Conservation (phyloP, 2,888 invertebrate genomes). For the Drosophila borborema region DNA sequence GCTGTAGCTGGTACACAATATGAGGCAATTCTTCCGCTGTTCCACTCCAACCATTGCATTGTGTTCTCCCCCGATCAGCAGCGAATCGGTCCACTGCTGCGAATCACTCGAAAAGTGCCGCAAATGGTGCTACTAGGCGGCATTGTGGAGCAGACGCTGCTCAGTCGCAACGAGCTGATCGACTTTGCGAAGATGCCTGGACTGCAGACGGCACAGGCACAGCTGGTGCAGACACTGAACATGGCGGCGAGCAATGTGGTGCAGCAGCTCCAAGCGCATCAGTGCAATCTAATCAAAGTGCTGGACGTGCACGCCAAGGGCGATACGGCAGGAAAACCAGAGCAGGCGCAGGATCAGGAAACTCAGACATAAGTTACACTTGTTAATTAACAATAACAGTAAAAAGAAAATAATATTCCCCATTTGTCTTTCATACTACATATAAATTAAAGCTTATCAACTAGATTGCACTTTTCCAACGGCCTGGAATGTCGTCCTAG, state of each 20-base stretch:
- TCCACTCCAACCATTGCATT: slow-evolving; percentile 88
- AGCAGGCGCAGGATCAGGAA: not conserved
- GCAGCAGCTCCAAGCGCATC: slow-evolving; percentile 89
- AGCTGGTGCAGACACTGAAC: slow-evolving; percentile 89
- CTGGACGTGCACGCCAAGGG: slow-evolving; percentile 87
- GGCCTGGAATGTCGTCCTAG: slow-evolving; percentile 82
- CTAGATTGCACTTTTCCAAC: slow-evolving; percentile 76
- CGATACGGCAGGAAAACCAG: not conserved
- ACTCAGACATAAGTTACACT: slow-evolving; percentile 37
- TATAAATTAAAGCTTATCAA: slow-evolving; percentile 49
- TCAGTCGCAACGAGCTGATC: slow-evolving; percentile 89
- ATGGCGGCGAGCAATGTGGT: slow-evolving; percentile 88
- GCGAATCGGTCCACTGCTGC: slow-evolving; percentile 87
- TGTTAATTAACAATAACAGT: slow-evolving; percentile 54
- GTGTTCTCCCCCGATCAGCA: slow-evolving; percentile 90
- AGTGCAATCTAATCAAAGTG: slow-evolving; percentile 88
- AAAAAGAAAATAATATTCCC: slow-evolving; percentile 41
- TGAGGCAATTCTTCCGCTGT: slow-evolving; percentile 88
- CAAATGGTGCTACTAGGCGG: slow-evolving; percentile 91
- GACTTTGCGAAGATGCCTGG: slow-evolving; percentile 89
- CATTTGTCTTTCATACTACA: slow-evolving; percentile 67
- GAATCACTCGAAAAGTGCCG: slow-evolving; percentile 89
- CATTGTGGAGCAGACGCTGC: slow-evolving; percentile 89
- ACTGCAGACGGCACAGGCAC: slow-evolving; percentile 88
- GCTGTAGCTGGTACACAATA: slow-evolving; percentile 90